Evolutionary conservation across 2,797 vertebrate genomes (phyloP), one percentile per base, ranked within the genome.

Genomic region (Hephaestus fuliginosus): DNA sequence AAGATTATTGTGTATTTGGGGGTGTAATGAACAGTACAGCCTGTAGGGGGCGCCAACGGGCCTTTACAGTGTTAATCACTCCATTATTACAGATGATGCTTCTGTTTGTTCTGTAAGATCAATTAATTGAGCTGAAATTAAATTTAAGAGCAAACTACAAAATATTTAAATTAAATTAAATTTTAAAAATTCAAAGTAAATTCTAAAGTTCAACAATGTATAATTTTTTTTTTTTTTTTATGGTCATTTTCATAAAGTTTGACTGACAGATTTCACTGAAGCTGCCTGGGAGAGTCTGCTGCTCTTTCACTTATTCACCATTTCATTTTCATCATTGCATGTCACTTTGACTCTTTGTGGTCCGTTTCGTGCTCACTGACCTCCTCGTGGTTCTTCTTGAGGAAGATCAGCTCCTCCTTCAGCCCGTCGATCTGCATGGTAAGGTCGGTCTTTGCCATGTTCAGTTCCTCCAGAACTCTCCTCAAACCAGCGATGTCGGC

Each of bases 341-440:
- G 5, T 5, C 4, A 48, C 12, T 46, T 46, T 1, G 6, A 5
- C 14, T 46, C 3, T 12, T 10, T 18, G 15, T 0, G 17, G 48
- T 49, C 48, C 14, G 10, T 36, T n/a, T 18, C 4, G 2, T 49
- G 7, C 14, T 41, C 22, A 18, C 78, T 28, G 1, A 95, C 95
- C 93, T 96, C 94, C 78, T 94, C 52, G 0, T 95, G 94, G 86
- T 92, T 95, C 81, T 87, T 95, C 90, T 92, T 95, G 4, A 96
- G 84, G 86, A 67, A 91, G 73, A 88, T 49, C 4, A 95, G 88
- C 82, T 96, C 95, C 44, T 95, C 93, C 55, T 41, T 93, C 80
- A 96, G 91, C 0, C 89, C 89, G 1, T 94, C 94, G 7, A 93
- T 86, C 89, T 94, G 91, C 91, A 94, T 53, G 56, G 28, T 57